Evolutionary conservation across 2,113 vertebrate genomes (phyloP), one percentile per base, ranked within the genome.

Genomic region (Micronisus gabar): DNA sequence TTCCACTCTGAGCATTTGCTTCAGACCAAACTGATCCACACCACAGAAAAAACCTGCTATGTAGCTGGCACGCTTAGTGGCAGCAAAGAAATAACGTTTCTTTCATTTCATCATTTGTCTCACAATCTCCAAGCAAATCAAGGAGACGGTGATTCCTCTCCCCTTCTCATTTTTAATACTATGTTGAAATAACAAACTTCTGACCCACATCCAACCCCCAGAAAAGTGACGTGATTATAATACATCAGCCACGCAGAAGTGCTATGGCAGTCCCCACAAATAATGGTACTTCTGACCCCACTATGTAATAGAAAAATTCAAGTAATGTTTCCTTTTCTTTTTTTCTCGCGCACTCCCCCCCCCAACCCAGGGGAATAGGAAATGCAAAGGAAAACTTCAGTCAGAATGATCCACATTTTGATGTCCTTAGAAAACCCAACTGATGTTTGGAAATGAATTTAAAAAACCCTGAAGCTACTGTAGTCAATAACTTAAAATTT

Each of bases 351-450:
- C n/a, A n/a, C n/a, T n/a, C n/a, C 16, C 3, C 5, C 5, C 3
- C 5, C 7, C 41, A 87, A 13, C 9, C 17, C n/a, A 36, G 11
- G 16, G 50, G 40, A 92, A 66, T 27, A 70, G 34, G 48, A 90
- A 81, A 92, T 48, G n/a, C 16, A 85, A 79, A 88, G 30, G 34
- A 95, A 89, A 85, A 86, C 67, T 95, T 96, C 86, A 93, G 52
- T 91, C 67, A 94, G 81, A 93, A 93, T 84, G 55, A 89, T 87
- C 67, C 94, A 93, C 71, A 79, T 96, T 94, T 95, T 96, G 36
- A 96, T 79, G 74, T 90, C 66, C 70, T 95, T 83, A 90, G 74
- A 92, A 95, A 95, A 91, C 56, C 14, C 29, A 70, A 52, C 4
- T 18, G 34, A 83, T 61, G 34, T 50, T 88, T 90, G 78, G 92